A percentile compares a stretch with the other conserved stretches of the same genome.
Evolutionary conservation across 2,797 vertebrate species (phyloP).

Genomic region (Rhinophrynus dorsalis): DNA sequence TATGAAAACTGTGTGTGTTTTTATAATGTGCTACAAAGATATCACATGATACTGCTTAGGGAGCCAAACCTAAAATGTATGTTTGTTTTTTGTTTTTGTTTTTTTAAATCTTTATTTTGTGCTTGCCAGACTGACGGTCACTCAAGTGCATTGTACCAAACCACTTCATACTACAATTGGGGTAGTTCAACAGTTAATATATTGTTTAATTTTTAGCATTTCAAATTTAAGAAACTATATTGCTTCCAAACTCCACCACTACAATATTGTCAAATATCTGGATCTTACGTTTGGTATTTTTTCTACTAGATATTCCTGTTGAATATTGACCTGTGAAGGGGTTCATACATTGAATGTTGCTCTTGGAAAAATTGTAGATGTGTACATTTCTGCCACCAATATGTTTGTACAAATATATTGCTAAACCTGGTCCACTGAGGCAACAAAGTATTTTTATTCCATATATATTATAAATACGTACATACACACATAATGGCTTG

Average conservation of each 20-base stretch:
- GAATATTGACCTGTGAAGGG: slow-evolving; percentile 7
- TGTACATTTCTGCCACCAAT: slow-evolving; percentile 20
- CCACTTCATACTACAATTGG: slow-evolving; percentile 18
- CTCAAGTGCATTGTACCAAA: slow-evolving; percentile 31
- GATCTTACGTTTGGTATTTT: slow-evolving; percentile 16
- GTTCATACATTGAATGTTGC: neutral
- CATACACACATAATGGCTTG: slow-evolving; percentile 10
- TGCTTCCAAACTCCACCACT: slow-evolving; percentile 14
- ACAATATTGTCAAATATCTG: slow-evolving; percentile 10
- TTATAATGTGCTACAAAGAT: slow-evolving; percentile 9
- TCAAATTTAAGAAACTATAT: neutral
- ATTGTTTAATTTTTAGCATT: slow-evolving; percentile 3
- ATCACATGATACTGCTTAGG: neutral
- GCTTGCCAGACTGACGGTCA: slow-evolving; percentile 32
- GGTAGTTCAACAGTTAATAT: neutral
- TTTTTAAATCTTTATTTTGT: no score
- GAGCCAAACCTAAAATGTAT: neutral
- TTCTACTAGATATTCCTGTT: neutral
- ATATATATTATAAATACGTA: no score
- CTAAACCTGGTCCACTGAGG: slow-evolving; percentile 11
- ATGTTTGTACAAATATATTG: neutral
- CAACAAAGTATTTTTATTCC: neutral
- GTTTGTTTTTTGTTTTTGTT: no score
- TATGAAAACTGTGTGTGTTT: no score
- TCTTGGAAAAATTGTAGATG: neutral